Evolutionary conservation across 30 jellyfish, hydroid and myxozoan species (phyloP), one percentile per base, ranked within the genome.

Genomic region (Aurelia aurita complex sp. Pacific): DNA sequence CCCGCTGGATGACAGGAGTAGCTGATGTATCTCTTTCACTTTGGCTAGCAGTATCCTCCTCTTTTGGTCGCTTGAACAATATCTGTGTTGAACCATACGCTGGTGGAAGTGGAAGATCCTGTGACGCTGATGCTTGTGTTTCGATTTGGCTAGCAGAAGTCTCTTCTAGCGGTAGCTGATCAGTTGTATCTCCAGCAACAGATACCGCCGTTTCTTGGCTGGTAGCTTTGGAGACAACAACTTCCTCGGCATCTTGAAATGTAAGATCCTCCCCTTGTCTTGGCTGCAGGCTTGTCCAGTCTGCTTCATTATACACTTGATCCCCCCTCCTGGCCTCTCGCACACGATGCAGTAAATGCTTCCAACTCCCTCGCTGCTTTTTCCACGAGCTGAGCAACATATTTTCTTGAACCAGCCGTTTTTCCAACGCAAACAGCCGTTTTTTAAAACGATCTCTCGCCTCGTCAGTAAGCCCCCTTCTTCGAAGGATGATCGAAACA

Each of bases 281-380:
- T 63, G 33, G 78, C 33, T 54, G 18, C 34, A 78, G 36, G 33
- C 57, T 18, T 23, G 40, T 69, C 97, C 97, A 90, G 52, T 67
- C 68, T 50, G 88, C 83, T 46, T 77, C 81, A 46, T 85, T 63
- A 63, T 46, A 89, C 35, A 67, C 14, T 60, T 76, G 77, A 69
- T 91, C 98, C 52, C 77, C 86, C 43, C 75, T 64, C 36, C 93
- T 80, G 11, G 98, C 94, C 69, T 85, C 96, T n/a, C 96, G 93
- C 2, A 91, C 98, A 16, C 81, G 42, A 5, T 55, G 75, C 34
- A 91, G 67, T 79, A 91, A 43, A 35, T 90, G 80, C 15, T 18
- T 32, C 99, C 99, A 94, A 9, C 88, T 40, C n/a, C 40, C 14
- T 13, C 63, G 85, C 59, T 80, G 79, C 42, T 68, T 54, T 53